Base-by-base conservation (phyloP, 1,140 invertebrate genomes). In the Drosophila dunni region DNA sequence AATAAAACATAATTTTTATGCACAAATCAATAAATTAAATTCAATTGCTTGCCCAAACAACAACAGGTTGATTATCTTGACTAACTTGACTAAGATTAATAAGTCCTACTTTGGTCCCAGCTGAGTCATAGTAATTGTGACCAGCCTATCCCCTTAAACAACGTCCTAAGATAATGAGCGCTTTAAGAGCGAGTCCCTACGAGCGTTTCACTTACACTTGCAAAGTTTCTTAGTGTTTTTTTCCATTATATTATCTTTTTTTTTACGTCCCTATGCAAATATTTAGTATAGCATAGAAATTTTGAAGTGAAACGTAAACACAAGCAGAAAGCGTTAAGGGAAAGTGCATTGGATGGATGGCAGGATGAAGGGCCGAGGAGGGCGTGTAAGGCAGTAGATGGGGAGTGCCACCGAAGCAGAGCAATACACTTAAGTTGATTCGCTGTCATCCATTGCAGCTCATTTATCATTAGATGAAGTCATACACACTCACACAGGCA, bases 401-500 rank as follows among this genome's bases (percentile, higher is more conserved):
- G 17, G 53, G 68, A 46, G 64, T 57, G 83, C 63, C 62, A 65
- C 58, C 71, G 79, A 88, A 89, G 84, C 83, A 89, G 83, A 88
- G 83, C 83, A 91, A 91, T 91, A 91, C 89, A 91, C 89, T 91
- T 91, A 91, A 89, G 89, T 91, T 91, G 89, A 91, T 91, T 91
- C 89, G 89, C 89, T 91, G 89, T 91, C 89, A 91, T 91, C 84
- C 81, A 91, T 91, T 91, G 89, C 89, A 91, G 89, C 89, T 91
- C 89, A 91, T 91, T 91, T 91, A 91, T 91, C 89, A 91, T 91
- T 85, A 89, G 84, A 88, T 81, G 53, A 86, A 86, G 83, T 83
- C 83, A 88, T 75, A 82, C 79, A 73, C 53, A 78, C 70, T 79
- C 68, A 67, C 62, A 53, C 62, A 50, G 1, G 34, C 36, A 15